Percentiles rank a stretch among this genome's conserved stretches.
Conservation (phyloP, 1,140 invertebrate species). For the Mylabris phalerata region DNA sequence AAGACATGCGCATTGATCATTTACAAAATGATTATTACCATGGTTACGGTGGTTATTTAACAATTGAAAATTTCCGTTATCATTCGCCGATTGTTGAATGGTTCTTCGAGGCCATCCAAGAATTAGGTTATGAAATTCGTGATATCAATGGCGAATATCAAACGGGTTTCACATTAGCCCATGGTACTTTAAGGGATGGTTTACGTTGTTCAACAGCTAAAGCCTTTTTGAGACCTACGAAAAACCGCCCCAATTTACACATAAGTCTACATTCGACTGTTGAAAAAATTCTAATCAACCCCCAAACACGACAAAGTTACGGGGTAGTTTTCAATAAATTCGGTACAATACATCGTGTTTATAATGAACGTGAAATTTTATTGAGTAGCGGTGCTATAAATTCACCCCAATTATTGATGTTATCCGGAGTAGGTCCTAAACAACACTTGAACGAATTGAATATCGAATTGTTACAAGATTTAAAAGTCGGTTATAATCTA, state of each 20-base stretch:
- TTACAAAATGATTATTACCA: constrained; percentile 58
- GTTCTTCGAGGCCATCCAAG: constrained; percentile 60
- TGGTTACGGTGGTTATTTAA: constrained; percentile 57
- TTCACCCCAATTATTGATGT: constrained; percentile 73
- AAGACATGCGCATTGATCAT: constrained; percentile 60
- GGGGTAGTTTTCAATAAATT: constrained; percentile 57
- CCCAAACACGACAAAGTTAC: constrained; percentile 47
- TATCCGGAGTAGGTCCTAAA: constrained; percentile 64
- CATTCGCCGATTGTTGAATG: constrained; percentile 54
- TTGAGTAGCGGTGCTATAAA: constrained; percentile 64
- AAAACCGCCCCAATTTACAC: constrained; percentile 65
- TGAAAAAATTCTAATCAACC: constrained; percentile 57
- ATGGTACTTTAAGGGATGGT: constrained; percentile 75
- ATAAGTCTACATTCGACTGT: constrained; percentile 58
- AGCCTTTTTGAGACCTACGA: constrained; percentile 67
- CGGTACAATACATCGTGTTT: constrained; percentile 43
- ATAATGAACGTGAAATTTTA: constrained; percentile 60
- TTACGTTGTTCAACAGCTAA: constrained; percentile 75
- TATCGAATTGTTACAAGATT: constrained; percentile 49
- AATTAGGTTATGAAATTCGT: constrained; percentile 61
- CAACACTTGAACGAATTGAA: constrained; percentile 54
- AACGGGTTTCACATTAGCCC: constrained; percentile 63
- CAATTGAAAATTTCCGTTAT: constrained; percentile 58
- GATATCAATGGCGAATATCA: constrained; percentile 72
- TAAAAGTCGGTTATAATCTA: constrained; percentile 73